A percentile compares a stretch with the other conserved stretches of the same genome.
These are phyloP conservation scores for Oenanthe oenanthe DNA, from an alignment of 2,113 vertebrate genomes.

Conservation along the genomic window DNA sequence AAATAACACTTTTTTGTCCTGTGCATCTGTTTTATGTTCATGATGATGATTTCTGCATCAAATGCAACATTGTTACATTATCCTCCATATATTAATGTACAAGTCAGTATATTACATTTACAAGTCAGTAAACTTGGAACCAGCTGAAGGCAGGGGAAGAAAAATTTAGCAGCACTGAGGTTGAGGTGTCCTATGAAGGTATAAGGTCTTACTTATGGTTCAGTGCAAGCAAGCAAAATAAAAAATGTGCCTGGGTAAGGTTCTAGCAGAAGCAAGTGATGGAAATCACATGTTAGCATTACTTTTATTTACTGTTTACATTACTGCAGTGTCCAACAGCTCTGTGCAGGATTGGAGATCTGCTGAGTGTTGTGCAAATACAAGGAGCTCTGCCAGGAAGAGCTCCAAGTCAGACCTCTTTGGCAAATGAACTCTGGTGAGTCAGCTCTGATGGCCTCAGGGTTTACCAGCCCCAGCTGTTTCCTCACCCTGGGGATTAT, in stretches of 20 bases:
- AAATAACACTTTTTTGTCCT: not conserved
- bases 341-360: not conserved
- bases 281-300: not conserved
- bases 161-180: not conserved
- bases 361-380: not conserved
- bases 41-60: not conserved
- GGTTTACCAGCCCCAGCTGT: not conserved
- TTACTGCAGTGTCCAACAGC: not conserved
- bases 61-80: not conserved
- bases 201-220: rapidly evolving
- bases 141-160: not conserved
- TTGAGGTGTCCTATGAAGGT: not conserved
- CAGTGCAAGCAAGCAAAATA: not conserved
- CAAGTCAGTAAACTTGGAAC: not conserved
- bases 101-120: not conserved
- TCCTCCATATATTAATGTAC: not conserved
- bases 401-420: rapidly evolving
- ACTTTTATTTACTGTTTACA: not conserved
- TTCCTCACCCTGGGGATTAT: not conserved
- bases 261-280: not conserved
- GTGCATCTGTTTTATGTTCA: not conserved
- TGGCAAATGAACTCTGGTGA: not conserved
- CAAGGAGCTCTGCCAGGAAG: not conserved
- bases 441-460: not conserved
- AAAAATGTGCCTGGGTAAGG: not conserved